Conservation (phyloP, 2,797 vertebrate species). For the Alca torda region DNA sequence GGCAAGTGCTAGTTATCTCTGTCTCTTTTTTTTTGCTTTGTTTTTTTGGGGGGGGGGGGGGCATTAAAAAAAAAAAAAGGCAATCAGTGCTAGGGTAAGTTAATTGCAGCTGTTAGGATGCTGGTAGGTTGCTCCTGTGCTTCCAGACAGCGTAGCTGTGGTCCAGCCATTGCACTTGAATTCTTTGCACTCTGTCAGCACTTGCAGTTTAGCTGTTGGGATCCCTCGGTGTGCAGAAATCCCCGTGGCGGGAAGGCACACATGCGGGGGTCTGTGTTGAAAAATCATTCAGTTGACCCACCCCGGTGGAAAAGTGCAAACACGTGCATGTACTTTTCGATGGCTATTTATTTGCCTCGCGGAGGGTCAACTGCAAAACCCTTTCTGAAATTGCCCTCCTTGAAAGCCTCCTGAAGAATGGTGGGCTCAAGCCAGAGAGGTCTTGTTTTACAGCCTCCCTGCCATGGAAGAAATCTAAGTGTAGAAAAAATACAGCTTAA, state of each 20-base stretch:
- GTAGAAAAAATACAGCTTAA: constrained; percentile 7
- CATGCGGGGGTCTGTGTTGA: not conserved
- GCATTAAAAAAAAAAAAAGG: not conserved
- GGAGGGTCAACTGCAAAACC: not conserved
- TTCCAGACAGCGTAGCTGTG: not conserved
- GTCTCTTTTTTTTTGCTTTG: too few species aligned
- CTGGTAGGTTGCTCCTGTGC: not conserved
- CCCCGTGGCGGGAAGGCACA: not conserved
- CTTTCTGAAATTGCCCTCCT: not conserved
- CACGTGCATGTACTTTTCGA: not conserved
- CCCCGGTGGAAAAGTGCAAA: not conserved
- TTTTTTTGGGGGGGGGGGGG: too few species aligned
- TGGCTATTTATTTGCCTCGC: constrained; percentile 5
- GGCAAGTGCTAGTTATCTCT: not conserved
- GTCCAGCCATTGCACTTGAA: not conserved
- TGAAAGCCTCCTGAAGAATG: not conserved
- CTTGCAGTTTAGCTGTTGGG: not conserved
- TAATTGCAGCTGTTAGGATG: not conserved
- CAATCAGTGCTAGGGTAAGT: not conserved
- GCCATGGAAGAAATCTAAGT: not conserved
- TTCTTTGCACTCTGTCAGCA: not conserved
- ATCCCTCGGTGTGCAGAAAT: not conserved
- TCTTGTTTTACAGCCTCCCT: not conserved
- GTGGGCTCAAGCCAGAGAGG: not conserved
- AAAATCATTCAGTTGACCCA: not conserved